phyloP scores from a whole-genome alignment of 2,797 vertebrate species.

The Champsocephalus esox region DNA sequence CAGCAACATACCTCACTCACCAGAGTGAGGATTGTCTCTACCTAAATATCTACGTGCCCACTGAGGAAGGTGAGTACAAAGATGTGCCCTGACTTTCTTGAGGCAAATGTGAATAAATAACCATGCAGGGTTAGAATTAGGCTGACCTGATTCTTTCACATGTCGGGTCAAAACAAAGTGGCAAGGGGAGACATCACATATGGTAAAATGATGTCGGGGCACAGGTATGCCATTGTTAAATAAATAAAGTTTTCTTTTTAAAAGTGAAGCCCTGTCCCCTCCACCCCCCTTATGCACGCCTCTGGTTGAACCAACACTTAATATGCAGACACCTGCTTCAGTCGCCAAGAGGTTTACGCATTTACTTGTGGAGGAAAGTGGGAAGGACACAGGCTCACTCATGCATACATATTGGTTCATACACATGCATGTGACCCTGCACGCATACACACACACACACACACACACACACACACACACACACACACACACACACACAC shows the following conservation, averaged over 20 bases:
- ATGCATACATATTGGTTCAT: slow-evolving; percentile 79
- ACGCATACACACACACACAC: slow-evolving; percentile 7
- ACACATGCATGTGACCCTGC: slow-evolving; percentile 56
- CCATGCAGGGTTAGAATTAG: slow-evolving; percentile 26
- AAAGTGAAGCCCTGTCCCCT: slow-evolving; percentile 1
- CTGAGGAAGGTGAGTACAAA: slow-evolving; percentile 91
- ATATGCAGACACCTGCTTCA: slow-evolving; percentile 77
- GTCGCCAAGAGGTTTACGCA: slow-evolving; percentile 60
- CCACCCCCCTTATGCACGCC: background rate
- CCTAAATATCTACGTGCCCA: slow-evolving; percentile 96
- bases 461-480: slow-evolving; percentile 6
- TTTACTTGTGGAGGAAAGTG: slow-evolving; percentile 68
- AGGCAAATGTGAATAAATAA: slow-evolving; percentile 13
- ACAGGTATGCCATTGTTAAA: slow-evolving; percentile 41
- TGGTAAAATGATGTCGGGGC: slow-evolving; percentile 15
- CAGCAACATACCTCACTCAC: slow-evolving; percentile 93
- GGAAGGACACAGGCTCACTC: slow-evolving; percentile 73
- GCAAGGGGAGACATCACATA: background rate
- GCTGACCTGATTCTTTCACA: slow-evolving; percentile 20
- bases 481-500: slow-evolving; percentile 11
- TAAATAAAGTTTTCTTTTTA: slow-evolving; percentile 16
- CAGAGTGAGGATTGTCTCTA: slow-evolving; percentile 97
- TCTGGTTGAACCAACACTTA: slow-evolving; percentile 63
- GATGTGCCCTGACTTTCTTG: slow-evolving; percentile 11
- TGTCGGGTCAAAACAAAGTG: slow-evolving; percentile 8